Conservation (phyloP, 2,888 invertebrate genomes). For the Pyrrhosoma nymphula region DNA sequence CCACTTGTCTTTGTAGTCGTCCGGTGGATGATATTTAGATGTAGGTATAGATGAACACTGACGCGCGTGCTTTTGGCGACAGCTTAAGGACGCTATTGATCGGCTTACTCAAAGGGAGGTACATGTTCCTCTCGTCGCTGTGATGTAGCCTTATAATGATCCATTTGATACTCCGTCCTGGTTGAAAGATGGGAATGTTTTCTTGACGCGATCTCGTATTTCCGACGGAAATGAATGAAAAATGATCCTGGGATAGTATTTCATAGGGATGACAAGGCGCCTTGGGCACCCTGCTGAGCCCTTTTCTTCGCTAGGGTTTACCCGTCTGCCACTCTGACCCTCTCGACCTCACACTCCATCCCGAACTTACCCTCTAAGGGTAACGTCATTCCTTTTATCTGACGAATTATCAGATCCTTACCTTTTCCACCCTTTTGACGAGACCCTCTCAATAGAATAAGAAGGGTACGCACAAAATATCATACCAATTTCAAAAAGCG, state of each 20-base stretch:
- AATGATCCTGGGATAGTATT: constrained; percentile 4
- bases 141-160: not conserved
- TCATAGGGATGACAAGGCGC: not conserved
- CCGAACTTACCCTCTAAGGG: not conserved
- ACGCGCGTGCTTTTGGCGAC: not conserved
- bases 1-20: no score
- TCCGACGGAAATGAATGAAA: not conserved
- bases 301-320: not conserved
- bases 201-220: not conserved
- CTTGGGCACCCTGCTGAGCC: not conserved
- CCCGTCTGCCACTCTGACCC: not conserved
- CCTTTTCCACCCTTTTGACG: not conserved
- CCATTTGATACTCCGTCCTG: not conserved
- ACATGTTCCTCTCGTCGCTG: not conserved
- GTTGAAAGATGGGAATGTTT: not conserved
- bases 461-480: not conserved
- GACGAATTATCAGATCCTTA: not conserved
- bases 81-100: not conserved
- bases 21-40: no score
- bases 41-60: no score
- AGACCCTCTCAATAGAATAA: not conserved
- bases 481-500: not conserved
- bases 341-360: not conserved
- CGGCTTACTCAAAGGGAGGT: not conserved
- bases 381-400: not conserved